Base-by-base conservation (phyloP, 2,113 vertebrate genomes). In the Anser brachyrhynchus region DNA sequence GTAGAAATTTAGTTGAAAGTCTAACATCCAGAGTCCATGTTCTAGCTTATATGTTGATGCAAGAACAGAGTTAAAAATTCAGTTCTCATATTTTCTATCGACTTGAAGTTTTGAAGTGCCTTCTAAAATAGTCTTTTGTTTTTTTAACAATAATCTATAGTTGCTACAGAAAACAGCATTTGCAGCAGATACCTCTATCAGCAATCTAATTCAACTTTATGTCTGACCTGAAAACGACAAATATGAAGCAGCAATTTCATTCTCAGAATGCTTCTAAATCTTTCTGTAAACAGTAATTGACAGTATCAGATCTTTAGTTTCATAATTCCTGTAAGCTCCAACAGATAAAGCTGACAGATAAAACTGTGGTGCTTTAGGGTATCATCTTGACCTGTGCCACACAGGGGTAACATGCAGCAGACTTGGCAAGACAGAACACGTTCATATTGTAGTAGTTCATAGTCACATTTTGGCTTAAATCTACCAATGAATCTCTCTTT, bases 121-220 rank as follows among this genome's bases (percentile, higher is more conserved):
- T 71, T 81, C 78, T 55, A 33, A 76, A 67, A 23, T 6, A 22
- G 20, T 22, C 10, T 18, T 4, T 7, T 17, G 1, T 4, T 54
- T 29, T 51, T 44, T 55, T 6, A 80, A 52, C 11, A 57, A 61
- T 29, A 18, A 6, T 64, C 31, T 85, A 0, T 25, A 54, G 41
- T 79, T 83, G 49, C 49, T 74, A 31, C 3, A 54, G 76, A 44
- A 76, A 80, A 72, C 49, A 5, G 0, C 11, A n/a, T 6, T 67
- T 81, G 20, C 69, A 71, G 35, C 2, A 2, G 11, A 13, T 61
- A 26, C 15, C 16, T 0, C 0, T 43, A 7, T 69, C n/a, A 55
- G 31, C 62, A 72, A 6, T 25, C 39, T 57, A 55, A 73, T 15
- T 37, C 59, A 39, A 20, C 41, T 57, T 16, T 15, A 31, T 43